A percentile compares a stretch with the other conserved stretches of the same genome.
Evolutionary conservation across 35 echinoderm and acorn worm genomes (phyloP).

Genomic region (Chiridota heheva): DNA sequence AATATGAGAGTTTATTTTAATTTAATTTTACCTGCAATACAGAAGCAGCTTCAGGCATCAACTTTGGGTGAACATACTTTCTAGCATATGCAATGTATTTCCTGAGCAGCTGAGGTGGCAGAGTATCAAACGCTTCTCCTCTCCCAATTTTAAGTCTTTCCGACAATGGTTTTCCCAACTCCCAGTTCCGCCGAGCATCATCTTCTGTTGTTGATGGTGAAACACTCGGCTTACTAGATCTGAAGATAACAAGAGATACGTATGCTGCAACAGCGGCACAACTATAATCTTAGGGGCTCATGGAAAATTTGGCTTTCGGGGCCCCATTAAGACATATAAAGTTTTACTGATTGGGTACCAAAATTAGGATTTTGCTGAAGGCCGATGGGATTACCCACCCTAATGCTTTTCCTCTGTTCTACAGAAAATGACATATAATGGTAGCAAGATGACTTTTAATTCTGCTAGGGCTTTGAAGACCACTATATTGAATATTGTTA

Average conservation of each 20-base stretch:
- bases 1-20: neutral
- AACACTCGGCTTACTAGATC: conserved; percentile 14
- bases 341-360: neutral
- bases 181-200: conserved; percentile 41
- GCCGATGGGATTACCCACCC: neutral
- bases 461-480: too few relatives aligned
- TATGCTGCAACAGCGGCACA: conserved; percentile 4
- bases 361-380: neutral
- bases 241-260: neutral
- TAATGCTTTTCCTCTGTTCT: too few relatives aligned
- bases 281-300: neutral
- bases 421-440: too few relatives aligned
- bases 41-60: conserved; percentile 69
- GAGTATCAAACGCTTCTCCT: conserved; percentile 75
- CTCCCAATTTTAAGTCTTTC: conserved; percentile 77
- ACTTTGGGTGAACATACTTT: conserved; percentile 94
- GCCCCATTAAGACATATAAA: too few relatives aligned
- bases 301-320: too few relatives aligned
- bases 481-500: too few relatives aligned
- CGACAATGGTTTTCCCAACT: conserved; percentile 68
- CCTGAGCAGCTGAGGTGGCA: conserved; percentile 82
- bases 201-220: too few relatives aligned
- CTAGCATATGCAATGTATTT: conserved; percentile 99
- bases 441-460: too few relatives aligned
- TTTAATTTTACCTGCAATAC: conserved; percentile 73